Evolutionary conservation across 1,140 invertebrate species (phyloP).

Genomic region (Tachypleus tridentatus): DNA sequence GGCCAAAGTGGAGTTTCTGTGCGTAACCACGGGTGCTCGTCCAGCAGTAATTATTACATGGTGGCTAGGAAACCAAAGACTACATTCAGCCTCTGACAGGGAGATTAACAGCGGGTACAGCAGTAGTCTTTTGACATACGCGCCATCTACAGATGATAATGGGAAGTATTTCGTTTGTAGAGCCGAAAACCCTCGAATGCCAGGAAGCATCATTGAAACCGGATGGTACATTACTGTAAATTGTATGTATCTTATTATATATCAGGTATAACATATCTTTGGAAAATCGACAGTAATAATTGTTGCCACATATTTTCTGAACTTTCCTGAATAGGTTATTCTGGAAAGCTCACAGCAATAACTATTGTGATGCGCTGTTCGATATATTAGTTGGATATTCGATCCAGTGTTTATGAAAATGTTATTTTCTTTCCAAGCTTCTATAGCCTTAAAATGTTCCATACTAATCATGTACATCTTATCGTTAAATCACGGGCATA

Average conservation of each 20-base stretch:
- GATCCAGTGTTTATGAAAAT: too few relatives aligned
- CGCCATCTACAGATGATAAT: conserved; percentile 58
- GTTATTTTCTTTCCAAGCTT: too few relatives aligned
- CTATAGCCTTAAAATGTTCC: too few relatives aligned
- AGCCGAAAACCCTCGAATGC: conserved; percentile 56
- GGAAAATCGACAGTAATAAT: too few relatives aligned
- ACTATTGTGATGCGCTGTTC: too few relatives aligned
- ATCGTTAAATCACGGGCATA: too few relatives aligned
- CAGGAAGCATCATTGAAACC: conserved; percentile 60
- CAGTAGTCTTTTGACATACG: conserved; percentile 63
- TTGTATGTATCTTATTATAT: conserved; percentile 48
- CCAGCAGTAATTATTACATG: conserved; percentile 75
- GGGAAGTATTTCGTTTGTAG: conserved; percentile 68
- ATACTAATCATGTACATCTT: too few relatives aligned
- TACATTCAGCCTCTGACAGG: conserved; percentile 28
- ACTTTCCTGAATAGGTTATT: too few relatives aligned
- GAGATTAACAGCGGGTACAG: conserved; percentile 45
- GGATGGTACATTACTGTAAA: conserved; percentile 74
- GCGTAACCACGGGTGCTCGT: conserved; percentile 68
- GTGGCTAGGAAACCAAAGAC: conserved; percentile 51
- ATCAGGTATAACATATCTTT: too few relatives aligned
- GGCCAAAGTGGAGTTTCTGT: conserved; percentile 64
- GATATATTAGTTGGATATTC: too few relatives aligned
- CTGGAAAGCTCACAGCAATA: too few relatives aligned
- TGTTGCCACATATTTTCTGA: too few relatives aligned